Conservation (phyloP, 2,797 vertebrate genomes). For the Spea hammondii region DNA sequence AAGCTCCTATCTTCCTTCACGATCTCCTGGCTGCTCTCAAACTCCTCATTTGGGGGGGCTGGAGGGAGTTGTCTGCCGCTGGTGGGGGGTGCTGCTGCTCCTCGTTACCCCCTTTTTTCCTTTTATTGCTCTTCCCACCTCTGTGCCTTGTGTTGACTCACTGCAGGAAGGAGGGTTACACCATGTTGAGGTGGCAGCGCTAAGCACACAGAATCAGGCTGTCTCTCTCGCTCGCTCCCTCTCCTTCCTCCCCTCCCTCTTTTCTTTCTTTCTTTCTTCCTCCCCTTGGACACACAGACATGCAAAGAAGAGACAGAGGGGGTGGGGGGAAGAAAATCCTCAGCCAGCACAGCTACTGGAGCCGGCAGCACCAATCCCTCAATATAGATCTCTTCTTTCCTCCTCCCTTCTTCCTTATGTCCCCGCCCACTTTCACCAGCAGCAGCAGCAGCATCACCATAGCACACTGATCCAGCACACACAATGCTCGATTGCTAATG, state of each 20-base stretch:
- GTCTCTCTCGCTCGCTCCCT: slow-evolving; percentile 26
- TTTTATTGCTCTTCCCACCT: slow-evolving; percentile 53
- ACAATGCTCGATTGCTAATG: background rate
- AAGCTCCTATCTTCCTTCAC: slow-evolving; percentile 57
- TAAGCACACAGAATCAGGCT: slow-evolving; percentile 53
- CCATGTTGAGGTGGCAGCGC: slow-evolving; percentile 81
- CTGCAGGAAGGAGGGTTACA: slow-evolving; percentile 66
- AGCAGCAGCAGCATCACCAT: background rate
- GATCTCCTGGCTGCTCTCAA: slow-evolving; percentile 53
- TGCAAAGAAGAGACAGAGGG: slow-evolving; percentile 59
- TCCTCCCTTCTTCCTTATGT: slow-evolving; percentile 8
- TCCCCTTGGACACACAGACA: slow-evolving; percentile 47
- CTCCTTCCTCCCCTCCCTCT: background rate
- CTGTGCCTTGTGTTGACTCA: slow-evolving; percentile 50
- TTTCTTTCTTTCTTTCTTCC: slow-evolving; percentile 27
- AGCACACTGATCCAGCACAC: background rate
- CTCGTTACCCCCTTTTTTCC: slow-evolving; percentile 50
- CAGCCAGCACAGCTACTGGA: slow-evolving; percentile 46
- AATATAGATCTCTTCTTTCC: slow-evolving; percentile 6
- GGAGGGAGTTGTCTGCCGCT: background rate
- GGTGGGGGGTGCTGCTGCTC: background rate
- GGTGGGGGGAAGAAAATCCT: slow-evolving; percentile 51
- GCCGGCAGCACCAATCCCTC: slow-evolving; percentile 35
- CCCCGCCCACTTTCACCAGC: slow-evolving; percentile 1
- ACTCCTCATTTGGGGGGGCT: slow-evolving; percentile 68